Base-by-base conservation (phyloP, 2,888 invertebrate genomes). In the Melikaiella ostensackeni region DNA sequence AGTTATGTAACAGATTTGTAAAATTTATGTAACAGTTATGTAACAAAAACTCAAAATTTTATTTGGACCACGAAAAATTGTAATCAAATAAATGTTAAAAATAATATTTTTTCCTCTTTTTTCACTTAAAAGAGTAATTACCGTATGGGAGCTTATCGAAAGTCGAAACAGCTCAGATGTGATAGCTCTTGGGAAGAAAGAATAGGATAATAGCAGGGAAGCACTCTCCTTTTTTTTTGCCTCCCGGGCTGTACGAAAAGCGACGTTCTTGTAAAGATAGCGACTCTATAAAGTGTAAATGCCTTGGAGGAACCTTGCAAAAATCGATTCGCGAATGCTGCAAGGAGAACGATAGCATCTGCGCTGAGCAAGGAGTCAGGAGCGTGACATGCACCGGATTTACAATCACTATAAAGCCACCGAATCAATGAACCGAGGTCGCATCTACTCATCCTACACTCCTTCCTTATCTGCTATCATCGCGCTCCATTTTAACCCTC, bases 311-410 rank as follows among this genome's bases (percentile, higher is more conserved):
- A 82, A 81, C 78, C 77, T 80, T 79, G 79, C 77, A 78, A 83
- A 78, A 81, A 83, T 83, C 83, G 77, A 77, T 77, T 75, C 24
- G 77, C 35, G 42, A 82, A 83, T 83, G 82, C 78, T 81, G 83
- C 81, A 83, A 80, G 81, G 79, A 78, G 79, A 76, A 79, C 79
- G 83, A 82, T 83, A 83, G 80, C 79, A 83, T 82, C 83, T 83
- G 83, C 81, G 83, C 82, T 81, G 80, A 82, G 82, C 79, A 73
- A 80, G 80, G 78, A 80, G 79, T 82, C 80, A 81, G 80, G 77
- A 81, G 78, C 78, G 80, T 82, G 81, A 82, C 80, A 80, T 79
- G 79, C 80, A 77, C 79, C 80, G 79, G 70, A 80, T 82, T 82
- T 80, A 82, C 79, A 82, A 82, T 70, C 70, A 70, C 70, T 70